Evolutionary conservation across 2,113 vertebrate species (phyloP), one percentile per base, ranked within the genome.

Genomic region (Mesitornis unicolor): DNA sequence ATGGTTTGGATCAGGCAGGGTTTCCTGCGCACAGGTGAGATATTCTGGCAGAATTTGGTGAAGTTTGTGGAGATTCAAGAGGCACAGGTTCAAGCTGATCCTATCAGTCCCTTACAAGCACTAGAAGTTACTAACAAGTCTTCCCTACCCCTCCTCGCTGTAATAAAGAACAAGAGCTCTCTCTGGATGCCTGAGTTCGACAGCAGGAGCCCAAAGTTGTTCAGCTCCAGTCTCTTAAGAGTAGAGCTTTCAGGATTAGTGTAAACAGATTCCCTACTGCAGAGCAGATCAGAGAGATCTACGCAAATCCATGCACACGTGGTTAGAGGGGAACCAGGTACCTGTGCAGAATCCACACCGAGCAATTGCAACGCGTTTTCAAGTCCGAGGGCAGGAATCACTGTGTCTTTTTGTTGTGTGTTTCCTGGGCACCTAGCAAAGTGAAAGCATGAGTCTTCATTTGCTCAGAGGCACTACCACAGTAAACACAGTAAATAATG

Each of bases 181-280:
- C 13, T 20, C 21, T 71, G 80, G 25, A 29, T 87, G 89, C 11
- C 65, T 7, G 43, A 84, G 71, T 18, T 28, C 10, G 1, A 48
- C 87, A 48, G 60, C 81, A 68, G 50, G 60, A 92, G 47, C 6
- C 73, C 47, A 51, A 28, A 67, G 82, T n/a, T 78, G 65, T 50
- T 89, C 87, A 84, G 91, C 78, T 91, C 84, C 81, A 42, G 73
- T 29, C 84, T 82, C 54, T 42, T 59, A 67, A 61, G 10, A 84
- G 51, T 9, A 11, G 84, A 94, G 90, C 89, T 90, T 81, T 90
- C 33, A 22, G 93, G 91, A 93, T 93, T 89, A 91, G 57, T 54
- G 86, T 77, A 82, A 96, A 93, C 73, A 93, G 83, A 85, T 88
- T 79, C 83, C 78, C 57, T 73, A 19, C 51, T 76, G 76, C 79